phyloP scores from a whole-genome alignment of 2,888 invertebrate species.

The Onchidella celtica region DNA sequence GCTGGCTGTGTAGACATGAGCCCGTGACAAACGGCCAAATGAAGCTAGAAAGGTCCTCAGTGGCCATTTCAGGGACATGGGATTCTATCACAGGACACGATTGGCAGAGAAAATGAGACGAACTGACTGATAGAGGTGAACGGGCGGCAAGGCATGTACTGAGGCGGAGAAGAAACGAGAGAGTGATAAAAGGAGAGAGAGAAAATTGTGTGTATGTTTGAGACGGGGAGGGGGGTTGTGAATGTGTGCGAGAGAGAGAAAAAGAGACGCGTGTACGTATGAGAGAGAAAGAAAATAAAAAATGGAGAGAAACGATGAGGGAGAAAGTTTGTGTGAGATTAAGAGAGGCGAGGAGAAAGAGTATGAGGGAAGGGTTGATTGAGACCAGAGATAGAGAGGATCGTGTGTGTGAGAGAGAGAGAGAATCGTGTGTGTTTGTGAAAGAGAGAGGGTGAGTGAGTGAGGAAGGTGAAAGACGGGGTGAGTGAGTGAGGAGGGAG shows the following conservation, averaged over 20 bases:
- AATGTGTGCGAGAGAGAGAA: background rate
- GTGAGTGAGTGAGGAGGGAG: background rate
- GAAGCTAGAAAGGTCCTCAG: no score
- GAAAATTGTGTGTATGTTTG: background rate
- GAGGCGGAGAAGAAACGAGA: background rate
- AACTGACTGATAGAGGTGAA: background rate
- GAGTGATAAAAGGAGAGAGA: constrained; percentile 1
- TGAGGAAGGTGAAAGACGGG: background rate
- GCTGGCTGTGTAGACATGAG: no score
- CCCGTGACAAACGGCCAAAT: no score
- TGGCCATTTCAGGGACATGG: no score
- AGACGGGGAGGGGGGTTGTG: background rate
- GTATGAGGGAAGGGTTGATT: background rate
- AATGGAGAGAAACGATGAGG: background rate
- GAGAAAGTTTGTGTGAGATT: background rate
- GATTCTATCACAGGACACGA: no score
- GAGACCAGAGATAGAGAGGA: background rate
- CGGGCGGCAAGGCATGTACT: background rate
- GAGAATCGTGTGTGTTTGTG: background rate
- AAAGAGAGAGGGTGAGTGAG: constrained; percentile 27
- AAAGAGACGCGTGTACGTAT: background rate
- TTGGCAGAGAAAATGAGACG: background rate
- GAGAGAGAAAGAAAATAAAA: constrained; percentile 7
- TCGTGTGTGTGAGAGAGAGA: constrained; percentile 3
- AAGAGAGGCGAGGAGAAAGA: background rate